phyloP scores from a whole-genome alignment of 2,113 vertebrate genomes.

The Osmerus mordax region DNA sequence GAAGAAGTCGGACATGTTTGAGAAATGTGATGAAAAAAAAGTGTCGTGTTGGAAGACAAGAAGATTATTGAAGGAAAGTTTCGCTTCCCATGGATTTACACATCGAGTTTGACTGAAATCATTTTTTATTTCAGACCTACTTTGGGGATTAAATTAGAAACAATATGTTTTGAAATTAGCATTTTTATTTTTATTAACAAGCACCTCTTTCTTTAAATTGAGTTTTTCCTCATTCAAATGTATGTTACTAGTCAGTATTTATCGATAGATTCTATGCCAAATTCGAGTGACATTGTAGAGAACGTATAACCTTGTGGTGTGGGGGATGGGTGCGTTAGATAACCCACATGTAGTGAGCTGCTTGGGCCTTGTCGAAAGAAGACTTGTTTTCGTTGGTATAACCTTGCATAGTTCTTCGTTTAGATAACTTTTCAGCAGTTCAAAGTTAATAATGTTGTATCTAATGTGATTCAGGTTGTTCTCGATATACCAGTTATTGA shows the following conservation, averaged over 20 bases:
- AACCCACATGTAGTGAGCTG: conserved; percentile 41
- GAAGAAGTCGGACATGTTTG: conserved; percentile 77
- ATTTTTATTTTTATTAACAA: not conserved
- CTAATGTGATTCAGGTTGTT: not conserved
- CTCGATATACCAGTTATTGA: too few species aligned
- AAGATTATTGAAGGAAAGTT: conserved; percentile 64
- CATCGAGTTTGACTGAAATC: conserved; percentile 10
- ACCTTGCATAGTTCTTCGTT: not conserved
- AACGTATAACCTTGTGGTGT: conserved; percentile 72
- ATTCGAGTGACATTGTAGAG: conserved; percentile 63
- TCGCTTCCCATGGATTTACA: conserved; percentile 58
- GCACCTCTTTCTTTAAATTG: not conserved
- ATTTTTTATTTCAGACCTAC: conserved; percentile 16
- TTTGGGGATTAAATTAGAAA: conserved; percentile 23
- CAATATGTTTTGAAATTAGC: conserved; percentile 8
- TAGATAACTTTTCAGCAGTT: too few species aligned
- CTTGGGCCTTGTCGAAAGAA: not conserved
- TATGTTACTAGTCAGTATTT: not conserved
- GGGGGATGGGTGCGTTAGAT: conserved; percentile 72
- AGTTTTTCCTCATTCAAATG: not conserved
- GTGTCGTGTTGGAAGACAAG: conserved; percentile 69
- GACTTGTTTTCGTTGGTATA: not conserved
- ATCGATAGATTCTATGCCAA: not conserved
- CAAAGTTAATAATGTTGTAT: not conserved
- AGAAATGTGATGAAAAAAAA: conserved; percentile 71